Percentiles rank a stretch among this genome's conserved stretches.
These are phyloP conservation scores for Halcyon badia DNA, from an alignment of 2,797 vertebrate species.

Conservation along the genomic window DNA sequence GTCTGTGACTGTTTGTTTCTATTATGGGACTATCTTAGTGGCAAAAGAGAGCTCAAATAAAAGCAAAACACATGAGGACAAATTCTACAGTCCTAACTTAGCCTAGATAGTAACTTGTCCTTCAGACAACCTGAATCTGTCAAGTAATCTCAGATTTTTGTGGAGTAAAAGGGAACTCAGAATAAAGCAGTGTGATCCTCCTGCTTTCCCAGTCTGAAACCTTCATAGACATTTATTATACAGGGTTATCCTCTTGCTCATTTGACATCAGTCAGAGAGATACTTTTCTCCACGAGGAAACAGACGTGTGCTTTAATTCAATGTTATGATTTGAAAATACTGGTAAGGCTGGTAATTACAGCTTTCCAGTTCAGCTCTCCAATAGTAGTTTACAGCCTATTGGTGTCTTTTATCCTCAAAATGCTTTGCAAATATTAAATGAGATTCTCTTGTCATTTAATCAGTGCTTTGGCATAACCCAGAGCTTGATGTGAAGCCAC, in stretches of 20 bases:
- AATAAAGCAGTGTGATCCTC: background rate
- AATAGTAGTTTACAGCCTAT: background rate
- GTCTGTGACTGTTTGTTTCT: conserved; percentile 11
- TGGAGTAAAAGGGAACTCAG: background rate
- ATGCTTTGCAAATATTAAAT: background rate
- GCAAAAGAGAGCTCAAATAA: background rate
- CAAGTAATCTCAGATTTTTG: background rate
- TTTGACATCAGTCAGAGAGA: background rate
- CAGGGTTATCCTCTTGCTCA: background rate
- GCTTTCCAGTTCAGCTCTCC: background rate
- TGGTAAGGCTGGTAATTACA: background rate
- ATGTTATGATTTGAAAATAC: background rate
- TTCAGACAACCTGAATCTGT: background rate
- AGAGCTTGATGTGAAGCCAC: background rate
- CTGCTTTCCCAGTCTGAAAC: background rate
- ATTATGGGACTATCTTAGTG: background rate
- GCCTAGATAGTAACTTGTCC: background rate
- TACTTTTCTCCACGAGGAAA: background rate
- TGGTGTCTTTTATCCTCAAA: background rate
- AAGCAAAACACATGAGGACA: background rate
- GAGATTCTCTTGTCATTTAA: background rate
- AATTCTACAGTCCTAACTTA: background rate
- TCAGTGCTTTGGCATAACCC: background rate
- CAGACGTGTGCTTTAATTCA: background rate
- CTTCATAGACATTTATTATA: background rate